Base-by-base conservation (phyloP, 1,140 invertebrate species). In the Paraescarpia echinospica region DNA sequence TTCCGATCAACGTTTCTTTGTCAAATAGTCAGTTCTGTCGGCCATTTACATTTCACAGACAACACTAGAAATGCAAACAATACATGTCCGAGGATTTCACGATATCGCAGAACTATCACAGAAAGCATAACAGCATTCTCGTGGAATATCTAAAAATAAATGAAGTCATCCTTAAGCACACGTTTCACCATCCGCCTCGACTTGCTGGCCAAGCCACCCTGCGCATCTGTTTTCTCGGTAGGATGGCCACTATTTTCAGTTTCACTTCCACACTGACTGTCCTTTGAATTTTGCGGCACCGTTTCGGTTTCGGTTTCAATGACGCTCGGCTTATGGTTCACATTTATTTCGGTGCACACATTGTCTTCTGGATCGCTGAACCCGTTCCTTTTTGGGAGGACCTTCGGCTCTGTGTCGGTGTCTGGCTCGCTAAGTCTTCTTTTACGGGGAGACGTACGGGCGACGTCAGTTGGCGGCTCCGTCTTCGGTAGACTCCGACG, bases 81-180 rank as follows among this genome's bases (percentile, higher is more conserved):
- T 77, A 27, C 18, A 31, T 4, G 2, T 27, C 27, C 18, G 27
- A 77, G 12, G 59, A 77, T 18, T 12, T 77, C 59, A 77, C 9
- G 9, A 77, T 18, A 77, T 27, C 59, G 59, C 59, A 77, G 59
- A 77, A 77, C 9, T 27, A 77, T 77, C 59, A 77, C 27, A 77
- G 59, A 31, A 77, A 31, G 59, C 8, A 77, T 77, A 77, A 12
- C 9, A 77, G 2, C 22, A 77, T 2, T 27, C 59, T 77, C 59
- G 27, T 31, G 9, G 59, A 18, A 77, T 18, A 31, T 77, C 59
- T 77, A 77, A 77, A 77, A 77, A 31, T 77, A 77, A 27, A 77
- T 77, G 59, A 77, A 77, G 59, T 77, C 59, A 77, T 77, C 59
- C 59, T 77, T 77, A 77, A 77, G 59, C 59, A 77, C 59, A 77